A percentile compares a stretch with the other conserved stretches of the same genome.
Conservation (phyloP, 2,888 invertebrate species). For the Drosophila multiciliata region DNA sequence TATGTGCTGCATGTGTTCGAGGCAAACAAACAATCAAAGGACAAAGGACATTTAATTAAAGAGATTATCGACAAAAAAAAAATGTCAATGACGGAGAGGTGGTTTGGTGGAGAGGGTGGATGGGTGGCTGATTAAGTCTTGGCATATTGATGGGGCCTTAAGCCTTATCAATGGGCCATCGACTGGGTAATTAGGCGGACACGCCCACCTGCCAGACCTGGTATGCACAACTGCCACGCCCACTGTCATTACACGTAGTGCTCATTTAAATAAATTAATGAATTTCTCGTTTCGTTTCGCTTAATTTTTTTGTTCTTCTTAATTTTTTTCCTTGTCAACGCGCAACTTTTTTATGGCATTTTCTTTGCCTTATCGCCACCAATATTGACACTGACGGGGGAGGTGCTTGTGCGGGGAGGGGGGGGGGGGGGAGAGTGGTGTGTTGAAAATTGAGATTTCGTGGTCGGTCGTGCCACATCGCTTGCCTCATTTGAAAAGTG, state of each 20-base stretch:
- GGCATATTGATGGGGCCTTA: slow-evolving; percentile 24
- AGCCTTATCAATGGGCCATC: slow-evolving; percentile 62
- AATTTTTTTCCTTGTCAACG: slow-evolving; percentile 9
- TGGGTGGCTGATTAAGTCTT: not conserved
- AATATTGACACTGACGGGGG: slow-evolving; percentile 60
- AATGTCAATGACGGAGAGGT: slow-evolving; percentile 1
- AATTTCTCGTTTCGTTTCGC: slow-evolving; percentile 61
- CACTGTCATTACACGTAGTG: slow-evolving; percentile 69
- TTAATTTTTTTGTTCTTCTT: slow-evolving; percentile 13
- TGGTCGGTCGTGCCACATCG: slow-evolving; percentile 74
- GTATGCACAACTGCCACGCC: slow-evolving; percentile 24
- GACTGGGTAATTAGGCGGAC: slow-evolving; percentile 63
- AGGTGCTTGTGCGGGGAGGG: not conserved
- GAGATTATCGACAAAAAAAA: slow-evolving; percentile 32
- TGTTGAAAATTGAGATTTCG: slow-evolving; percentile 56
- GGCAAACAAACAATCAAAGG: slow-evolving; percentile 66
- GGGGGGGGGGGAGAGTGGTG: not conserved
- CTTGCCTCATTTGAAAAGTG: slow-evolving; percentile 60
- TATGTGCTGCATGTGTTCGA: slow-evolving; percentile 14
- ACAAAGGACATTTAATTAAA: slow-evolving; percentile 74
- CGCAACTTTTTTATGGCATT: slow-evolving; percentile 62
- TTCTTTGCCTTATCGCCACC: slow-evolving; percentile 65
- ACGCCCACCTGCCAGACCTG: slow-evolving; percentile 45
- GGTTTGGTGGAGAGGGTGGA: not conserved
- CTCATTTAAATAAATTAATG: slow-evolving; percentile 79